These are phyloP conservation scores for Toxonevra muliebris DNA, from an alignment of 2,888 invertebrate genomes.

Conservation along the genomic window DNA sequence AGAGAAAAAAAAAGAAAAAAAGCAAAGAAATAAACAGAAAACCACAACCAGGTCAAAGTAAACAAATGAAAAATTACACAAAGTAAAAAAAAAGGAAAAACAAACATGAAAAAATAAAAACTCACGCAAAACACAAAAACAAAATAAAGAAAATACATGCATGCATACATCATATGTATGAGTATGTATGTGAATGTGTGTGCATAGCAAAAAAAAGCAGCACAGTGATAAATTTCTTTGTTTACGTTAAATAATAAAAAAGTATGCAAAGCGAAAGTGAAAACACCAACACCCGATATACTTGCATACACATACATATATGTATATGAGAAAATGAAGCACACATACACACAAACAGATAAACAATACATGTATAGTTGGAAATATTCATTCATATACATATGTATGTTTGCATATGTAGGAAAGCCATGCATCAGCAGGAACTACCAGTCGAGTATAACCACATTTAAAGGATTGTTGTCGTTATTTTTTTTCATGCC, in stretches of 20 bases:
- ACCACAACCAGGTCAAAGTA: constrained; percentile 54
- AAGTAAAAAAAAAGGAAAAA: constrained; percentile 48
- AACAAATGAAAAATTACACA: constrained; percentile 52
- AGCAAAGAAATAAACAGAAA: constrained; percentile 26
- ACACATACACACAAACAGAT: too few relatives aligned
- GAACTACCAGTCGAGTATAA: background rate
- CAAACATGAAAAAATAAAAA: too few relatives aligned
- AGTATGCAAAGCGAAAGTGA: background rate
- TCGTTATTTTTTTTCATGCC: background rate
- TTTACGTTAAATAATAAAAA: background rate
- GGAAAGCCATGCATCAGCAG: constrained; percentile 4
- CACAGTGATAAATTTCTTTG: constrained; percentile 1
- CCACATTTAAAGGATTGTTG: background rate
- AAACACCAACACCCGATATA: background rate
- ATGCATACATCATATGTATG: constrained; percentile 18
- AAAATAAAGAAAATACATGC: constrained; percentile 1
- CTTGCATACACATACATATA: background rate
- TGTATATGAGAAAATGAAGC: background rate
- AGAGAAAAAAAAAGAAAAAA: too few relatives aligned
- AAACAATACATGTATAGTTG: background rate
- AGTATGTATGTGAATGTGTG: too few relatives aligned
- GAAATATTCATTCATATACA: constrained; percentile 6
- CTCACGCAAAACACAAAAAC: constrained; percentile 7
- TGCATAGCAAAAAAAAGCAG: too few relatives aligned
- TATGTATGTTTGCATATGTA: too few relatives aligned